Percentiles rank a stretch among this genome's conserved stretches.
These are phyloP conservation scores for Erpobdella octoculata DNA, from an alignment of 2,888 invertebrate genomes.

Conservation along the genomic window DNA sequence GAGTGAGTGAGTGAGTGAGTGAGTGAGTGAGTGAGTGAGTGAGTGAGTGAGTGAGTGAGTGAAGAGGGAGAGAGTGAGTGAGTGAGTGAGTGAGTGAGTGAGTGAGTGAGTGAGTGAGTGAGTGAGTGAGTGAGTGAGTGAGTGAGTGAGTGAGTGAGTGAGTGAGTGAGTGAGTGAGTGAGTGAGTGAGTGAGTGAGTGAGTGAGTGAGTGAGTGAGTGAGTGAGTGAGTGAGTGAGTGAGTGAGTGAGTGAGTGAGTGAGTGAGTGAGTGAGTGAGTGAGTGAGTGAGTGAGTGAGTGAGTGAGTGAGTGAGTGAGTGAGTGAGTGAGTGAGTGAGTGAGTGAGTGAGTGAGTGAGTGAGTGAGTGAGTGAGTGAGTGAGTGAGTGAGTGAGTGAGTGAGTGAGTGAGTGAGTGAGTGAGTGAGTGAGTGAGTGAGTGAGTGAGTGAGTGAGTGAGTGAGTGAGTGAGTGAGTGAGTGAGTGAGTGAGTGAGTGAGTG, in stretches of 20 bases:
- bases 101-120: conserved; percentile 23
- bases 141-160: conserved; percentile 28
- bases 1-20: conserved; percentile 13
- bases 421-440: too few species aligned
- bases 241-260: conserved; percentile 28
- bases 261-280: conserved; percentile 24
- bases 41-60: conserved; percentile 14
- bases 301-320: too few species aligned
- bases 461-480: too few species aligned
- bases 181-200: conserved; percentile 22
- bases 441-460: too few species aligned
- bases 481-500: too few species aligned
- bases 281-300: too few species aligned
- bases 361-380: too few species aligned
- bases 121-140: conserved; percentile 29
- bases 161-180: conserved; percentile 27
- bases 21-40: conserved; percentile 5
- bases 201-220: conserved; percentile 30
- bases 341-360: too few species aligned
- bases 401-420: too few species aligned
- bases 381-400: too few species aligned
- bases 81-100: conserved; percentile 10
- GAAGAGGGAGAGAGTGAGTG: not conserved
- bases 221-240: conserved; percentile 28
- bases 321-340: too few species aligned